Evolutionary conservation across 2,113 vertebrate genomes (phyloP).

Genomic region (Lonchura striata): DNA sequence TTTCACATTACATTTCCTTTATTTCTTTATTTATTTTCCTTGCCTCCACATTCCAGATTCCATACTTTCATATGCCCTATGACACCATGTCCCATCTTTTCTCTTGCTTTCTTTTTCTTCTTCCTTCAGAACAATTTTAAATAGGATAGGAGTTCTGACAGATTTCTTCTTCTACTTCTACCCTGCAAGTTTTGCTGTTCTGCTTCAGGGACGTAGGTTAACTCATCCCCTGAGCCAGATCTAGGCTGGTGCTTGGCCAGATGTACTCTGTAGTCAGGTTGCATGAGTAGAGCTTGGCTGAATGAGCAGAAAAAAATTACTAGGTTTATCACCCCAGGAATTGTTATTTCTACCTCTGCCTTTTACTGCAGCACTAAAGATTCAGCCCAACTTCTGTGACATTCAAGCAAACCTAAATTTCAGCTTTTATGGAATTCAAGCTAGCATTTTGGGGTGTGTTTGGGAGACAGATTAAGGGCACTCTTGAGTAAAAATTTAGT

Average conservation of each 20-base stretch:
- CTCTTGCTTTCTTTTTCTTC: background rate
- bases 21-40: background rate
- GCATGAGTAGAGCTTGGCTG: background rate
- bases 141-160: background rate
- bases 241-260: background rate
- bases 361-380: constrained; percentile 2
- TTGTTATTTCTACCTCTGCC: background rate
- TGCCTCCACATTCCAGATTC: background rate
- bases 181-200: background rate
- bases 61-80: background rate
- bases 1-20: background rate
- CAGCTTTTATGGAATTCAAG: background rate
- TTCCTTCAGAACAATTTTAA: background rate
- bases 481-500: background rate
- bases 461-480: background rate
- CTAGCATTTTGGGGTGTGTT: background rate
- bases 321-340: background rate
- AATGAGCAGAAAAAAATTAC: constrained; percentile 27
- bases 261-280: background rate
- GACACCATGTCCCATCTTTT: accelerated
- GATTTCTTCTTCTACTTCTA: background rate
- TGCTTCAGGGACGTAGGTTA: background rate
- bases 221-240: background rate
- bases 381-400: background rate
- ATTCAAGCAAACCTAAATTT: background rate